Conservation (phyloP, 2,113 vertebrate species). For the Muscicapa adusta region DNA sequence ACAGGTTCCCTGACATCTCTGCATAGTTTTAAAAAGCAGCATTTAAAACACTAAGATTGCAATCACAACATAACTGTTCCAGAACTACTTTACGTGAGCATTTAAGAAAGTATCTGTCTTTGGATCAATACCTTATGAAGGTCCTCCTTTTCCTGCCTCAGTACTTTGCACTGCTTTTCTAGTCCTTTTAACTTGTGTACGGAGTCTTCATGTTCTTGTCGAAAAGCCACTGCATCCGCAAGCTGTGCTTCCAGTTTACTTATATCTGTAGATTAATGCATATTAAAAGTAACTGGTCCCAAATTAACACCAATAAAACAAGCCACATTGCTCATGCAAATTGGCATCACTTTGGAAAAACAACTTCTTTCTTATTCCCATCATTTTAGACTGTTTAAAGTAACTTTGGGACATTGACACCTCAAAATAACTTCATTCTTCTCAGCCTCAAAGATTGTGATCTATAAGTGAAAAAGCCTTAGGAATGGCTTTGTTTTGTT, state of each 20-base stretch:
- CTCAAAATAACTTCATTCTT: background rate
- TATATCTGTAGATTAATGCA: constrained; percentile 75
- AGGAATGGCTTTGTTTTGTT: background rate
- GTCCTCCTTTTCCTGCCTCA: constrained; percentile 90
- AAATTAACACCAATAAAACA: background rate
- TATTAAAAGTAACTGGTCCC: background rate
- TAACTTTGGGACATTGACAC: background rate
- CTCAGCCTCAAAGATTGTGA: background rate
- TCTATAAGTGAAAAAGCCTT: background rate
- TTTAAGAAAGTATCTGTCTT: background rate
- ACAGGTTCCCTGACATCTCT: background rate
- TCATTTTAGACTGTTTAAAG: background rate
- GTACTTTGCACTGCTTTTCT: constrained; percentile 86
- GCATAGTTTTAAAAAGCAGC: background rate
- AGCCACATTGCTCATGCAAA: background rate
- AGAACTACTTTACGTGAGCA: background rate
- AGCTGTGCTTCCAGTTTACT: constrained; percentile 88
- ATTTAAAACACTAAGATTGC: background rate
- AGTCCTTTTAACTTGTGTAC: constrained; percentile 84
- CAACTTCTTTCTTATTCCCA: background rate
- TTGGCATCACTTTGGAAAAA: background rate
- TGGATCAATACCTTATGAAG: constrained; percentile 84
- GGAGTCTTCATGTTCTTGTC: constrained; percentile 87
- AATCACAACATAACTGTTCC: background rate
- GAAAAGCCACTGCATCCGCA: constrained; percentile 83